These are phyloP conservation scores for Hylaea fasciaria DNA, from an alignment of 2,888 invertebrate genomes.

Conservation along the genomic window DNA sequence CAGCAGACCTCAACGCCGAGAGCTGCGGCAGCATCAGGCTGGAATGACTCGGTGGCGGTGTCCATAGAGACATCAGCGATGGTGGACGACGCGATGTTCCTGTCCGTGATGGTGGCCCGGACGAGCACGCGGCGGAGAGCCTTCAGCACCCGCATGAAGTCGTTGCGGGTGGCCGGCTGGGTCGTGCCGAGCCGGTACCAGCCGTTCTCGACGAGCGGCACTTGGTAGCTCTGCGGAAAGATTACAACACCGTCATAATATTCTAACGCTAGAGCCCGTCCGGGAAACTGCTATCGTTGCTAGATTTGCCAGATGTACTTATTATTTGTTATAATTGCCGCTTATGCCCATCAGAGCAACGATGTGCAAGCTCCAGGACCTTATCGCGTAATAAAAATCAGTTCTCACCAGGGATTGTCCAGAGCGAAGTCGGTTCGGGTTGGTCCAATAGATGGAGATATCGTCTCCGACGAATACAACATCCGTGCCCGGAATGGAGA, in stretches of 20 bases:
- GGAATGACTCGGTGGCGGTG: constrained; percentile 88
- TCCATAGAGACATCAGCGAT: constrained; percentile 95
- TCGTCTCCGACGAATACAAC: constrained; percentile 92
- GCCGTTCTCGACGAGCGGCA: constrained; percentile 86
- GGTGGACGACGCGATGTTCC: constrained; percentile 84
- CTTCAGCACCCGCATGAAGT: constrained; percentile 93
- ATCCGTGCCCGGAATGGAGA: constrained; percentile 88
- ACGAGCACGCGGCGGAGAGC: constrained; percentile 93
- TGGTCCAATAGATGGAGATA: constrained; percentile 90
- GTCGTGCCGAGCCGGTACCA: constrained; percentile 82
- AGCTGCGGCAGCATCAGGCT: constrained; percentile 86
- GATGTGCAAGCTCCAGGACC: too few relatives aligned
- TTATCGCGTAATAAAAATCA: too few relatives aligned
- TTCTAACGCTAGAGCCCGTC: too few relatives aligned
- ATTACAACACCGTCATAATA: background rate
- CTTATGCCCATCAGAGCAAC: too few relatives aligned
- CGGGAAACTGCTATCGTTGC: too few relatives aligned
- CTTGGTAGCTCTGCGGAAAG: constrained; percentile 83
- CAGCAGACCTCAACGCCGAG: constrained; percentile 93
- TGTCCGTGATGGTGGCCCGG: constrained; percentile 87
- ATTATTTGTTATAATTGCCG: too few relatives aligned
- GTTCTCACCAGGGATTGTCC: constrained; percentile 85
- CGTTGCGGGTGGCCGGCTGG: constrained; percentile 86
- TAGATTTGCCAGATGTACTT: too few relatives aligned
- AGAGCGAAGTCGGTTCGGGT: constrained; percentile 83